phyloP scores from a whole-genome alignment of 2,797 vertebrate species.

The Acanthurus lineatus region DNA sequence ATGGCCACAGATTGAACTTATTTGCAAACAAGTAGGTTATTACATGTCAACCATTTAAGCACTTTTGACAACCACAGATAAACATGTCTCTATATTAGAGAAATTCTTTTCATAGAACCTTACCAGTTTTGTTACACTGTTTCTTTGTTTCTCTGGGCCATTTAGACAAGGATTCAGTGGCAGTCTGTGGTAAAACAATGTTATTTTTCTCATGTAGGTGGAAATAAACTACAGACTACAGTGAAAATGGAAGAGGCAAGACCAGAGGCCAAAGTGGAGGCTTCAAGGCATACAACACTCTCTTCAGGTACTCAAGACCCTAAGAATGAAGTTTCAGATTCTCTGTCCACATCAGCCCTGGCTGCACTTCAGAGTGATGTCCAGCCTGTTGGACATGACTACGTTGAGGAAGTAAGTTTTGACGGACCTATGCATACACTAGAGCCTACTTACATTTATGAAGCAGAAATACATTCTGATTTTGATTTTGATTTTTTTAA shows the following conservation, averaged over 20 bases:
- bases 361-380: constrained; percentile 96
- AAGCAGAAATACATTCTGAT: not conserved
- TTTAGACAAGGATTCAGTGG: too few relatives aligned
- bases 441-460: not conserved
- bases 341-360: constrained; percentile 90
- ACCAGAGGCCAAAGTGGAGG: constrained; percentile 84
- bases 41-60: too few relatives aligned
- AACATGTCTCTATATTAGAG: not conserved
- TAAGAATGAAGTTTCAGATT: constrained; percentile 84
- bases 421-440: too few relatives aligned
- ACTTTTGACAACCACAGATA: too few relatives aligned
- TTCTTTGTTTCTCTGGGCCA: not conserved
- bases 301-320: constrained; percentile 65
- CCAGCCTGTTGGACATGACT: constrained; percentile 97
- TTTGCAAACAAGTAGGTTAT: too few relatives aligned
- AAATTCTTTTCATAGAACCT: not conserved
- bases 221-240: constrained; percentile 95
- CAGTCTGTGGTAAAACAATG: too few relatives aligned
- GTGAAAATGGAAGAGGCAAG: constrained; percentile 91
- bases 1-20: too few relatives aligned
- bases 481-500: not conserved
- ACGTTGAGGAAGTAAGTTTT: constrained; percentile 92
- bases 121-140: not conserved
- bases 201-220: constrained; percentile 82
- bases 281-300: constrained; percentile 65